These are phyloP conservation scores for Heliconius ethilla DNA, from an alignment of 2,888 invertebrate genomes.

Conservation along the genomic window DNA sequence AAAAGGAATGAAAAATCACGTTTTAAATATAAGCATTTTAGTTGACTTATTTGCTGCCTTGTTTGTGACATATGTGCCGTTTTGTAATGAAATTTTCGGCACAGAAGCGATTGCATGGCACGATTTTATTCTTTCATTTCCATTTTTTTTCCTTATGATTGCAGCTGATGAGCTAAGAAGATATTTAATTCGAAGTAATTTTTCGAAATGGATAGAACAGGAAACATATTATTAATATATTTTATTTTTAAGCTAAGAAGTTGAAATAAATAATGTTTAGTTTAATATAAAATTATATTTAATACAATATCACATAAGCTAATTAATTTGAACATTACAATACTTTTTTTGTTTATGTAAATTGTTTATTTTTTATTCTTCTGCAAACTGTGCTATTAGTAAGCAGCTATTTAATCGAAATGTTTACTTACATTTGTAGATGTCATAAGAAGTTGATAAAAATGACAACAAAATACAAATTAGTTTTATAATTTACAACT, in stretches of 20 bases:
- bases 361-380: background rate
- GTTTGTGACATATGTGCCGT: constrained; percentile 85
- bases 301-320: background rate
- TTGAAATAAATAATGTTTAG: constrained; percentile 12
- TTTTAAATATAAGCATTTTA: constrained; percentile 83
- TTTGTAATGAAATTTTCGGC: constrained; percentile 85
- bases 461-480: background rate
- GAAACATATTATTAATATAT: constrained; percentile 87
- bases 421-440: background rate
- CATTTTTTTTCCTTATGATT: constrained; percentile 88
- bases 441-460: background rate
- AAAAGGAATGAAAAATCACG: constrained; percentile 88
- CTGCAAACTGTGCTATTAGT: background rate
- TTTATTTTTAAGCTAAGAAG: constrained; percentile 21
- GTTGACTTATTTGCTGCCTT: constrained; percentile 85
- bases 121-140: constrained; percentile 87
- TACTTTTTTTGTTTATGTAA: background rate
- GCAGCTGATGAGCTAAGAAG: constrained; percentile 88
- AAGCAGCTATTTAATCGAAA: background rate
- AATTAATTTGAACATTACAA: background rate
- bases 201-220: constrained; percentile 86
- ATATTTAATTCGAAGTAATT: constrained; percentile 84
- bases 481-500: background rate
- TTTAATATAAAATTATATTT: background rate
- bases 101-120: constrained; percentile 86